A percentile compares a stretch with the other conserved stretches of the same genome.
These are phyloP conservation scores for Trachelus iudaicus DNA, from an alignment of 2,888 invertebrate genomes.

Conservation along the genomic window DNA sequence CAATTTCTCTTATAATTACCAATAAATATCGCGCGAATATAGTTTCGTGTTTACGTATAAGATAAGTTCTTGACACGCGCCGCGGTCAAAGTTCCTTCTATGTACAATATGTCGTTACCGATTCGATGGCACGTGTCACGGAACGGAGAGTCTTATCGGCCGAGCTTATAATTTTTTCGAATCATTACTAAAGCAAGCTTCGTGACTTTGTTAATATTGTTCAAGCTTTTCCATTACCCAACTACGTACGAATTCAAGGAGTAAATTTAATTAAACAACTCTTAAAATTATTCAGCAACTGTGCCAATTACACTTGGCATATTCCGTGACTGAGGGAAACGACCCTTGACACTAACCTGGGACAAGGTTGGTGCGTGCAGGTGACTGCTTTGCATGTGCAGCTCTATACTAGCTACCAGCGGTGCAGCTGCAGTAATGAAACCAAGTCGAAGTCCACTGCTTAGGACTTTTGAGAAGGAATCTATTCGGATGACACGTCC, in stretches of 20 bases:
- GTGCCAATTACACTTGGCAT: not conserved
- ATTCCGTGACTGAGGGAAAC: not conserved
- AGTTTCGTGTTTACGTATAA: conserved; percentile 14
- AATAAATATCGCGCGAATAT: conserved; percentile 28
- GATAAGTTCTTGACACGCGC: conserved; percentile 50
- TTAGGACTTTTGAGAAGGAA: conserved; percentile 81
- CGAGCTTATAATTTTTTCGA: not conserved
- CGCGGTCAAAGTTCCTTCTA: conserved; percentile 36
- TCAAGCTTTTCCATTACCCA: too few species aligned
- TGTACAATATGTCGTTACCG: not conserved
- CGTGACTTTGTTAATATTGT: not conserved
- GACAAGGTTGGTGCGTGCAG: conserved; percentile 74
- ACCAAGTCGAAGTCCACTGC: conserved; percentile 79
- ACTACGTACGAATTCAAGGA: not conserved
- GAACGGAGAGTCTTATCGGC: not conserved
- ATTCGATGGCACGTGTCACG: not conserved
- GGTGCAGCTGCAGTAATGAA: conserved; percentile 79
- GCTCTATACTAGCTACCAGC: conserved; percentile 73
- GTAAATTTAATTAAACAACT: not conserved
- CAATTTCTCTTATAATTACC: conserved; percentile 13
- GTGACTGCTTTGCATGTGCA: conserved; percentile 78
- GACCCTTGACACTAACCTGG: conserved; percentile 68
- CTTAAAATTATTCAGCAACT: not conserved
- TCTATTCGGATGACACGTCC: conserved; percentile 82
- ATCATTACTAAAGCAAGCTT: not conserved